phyloP scores from a whole-genome alignment of 1,140 invertebrate species.

The Halictus rubicundus region DNA sequence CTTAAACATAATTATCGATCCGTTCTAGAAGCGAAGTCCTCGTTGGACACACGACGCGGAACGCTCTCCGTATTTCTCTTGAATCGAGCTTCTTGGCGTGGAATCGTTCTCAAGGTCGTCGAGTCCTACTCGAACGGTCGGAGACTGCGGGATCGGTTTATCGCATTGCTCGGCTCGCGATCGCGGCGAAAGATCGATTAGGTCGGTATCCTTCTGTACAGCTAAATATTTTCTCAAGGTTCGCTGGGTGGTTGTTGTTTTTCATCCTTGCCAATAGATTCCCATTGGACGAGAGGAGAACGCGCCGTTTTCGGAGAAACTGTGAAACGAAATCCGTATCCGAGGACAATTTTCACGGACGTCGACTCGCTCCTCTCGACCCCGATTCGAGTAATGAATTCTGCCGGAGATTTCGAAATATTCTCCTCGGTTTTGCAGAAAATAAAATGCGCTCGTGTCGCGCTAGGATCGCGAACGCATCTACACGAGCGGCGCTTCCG shows the following conservation, averaged over 20 bases:
- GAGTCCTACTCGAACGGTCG: background rate
- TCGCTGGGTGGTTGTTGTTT: background rate
- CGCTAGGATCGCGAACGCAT: too few species aligned
- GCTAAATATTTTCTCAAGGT: background rate
- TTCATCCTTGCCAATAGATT: too few species aligned
- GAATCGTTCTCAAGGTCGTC: slow-evolving; percentile 6
- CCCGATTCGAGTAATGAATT: too few species aligned
- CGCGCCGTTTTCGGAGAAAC: too few species aligned
- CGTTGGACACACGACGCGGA: too few species aligned
- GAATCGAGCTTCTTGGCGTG: background rate
- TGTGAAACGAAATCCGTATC: too few species aligned
- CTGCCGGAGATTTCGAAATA: background rate
- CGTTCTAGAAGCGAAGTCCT: too few species aligned
- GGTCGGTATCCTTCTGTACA: background rate
- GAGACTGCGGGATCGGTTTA: background rate
- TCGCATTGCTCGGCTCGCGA: background rate
- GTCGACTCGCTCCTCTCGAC: background rate
- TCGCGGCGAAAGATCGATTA: background rate
- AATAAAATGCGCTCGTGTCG: too few species aligned
- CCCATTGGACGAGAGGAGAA: too few species aligned
- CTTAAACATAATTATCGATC: too few species aligned
- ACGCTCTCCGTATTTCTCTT: too few species aligned
- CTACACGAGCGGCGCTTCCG: too few species aligned
- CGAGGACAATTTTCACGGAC: background rate
- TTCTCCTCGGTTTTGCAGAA: background rate